Conservation (phyloP, 2,888 invertebrate species). For the Diarsia dahlii region DNA sequence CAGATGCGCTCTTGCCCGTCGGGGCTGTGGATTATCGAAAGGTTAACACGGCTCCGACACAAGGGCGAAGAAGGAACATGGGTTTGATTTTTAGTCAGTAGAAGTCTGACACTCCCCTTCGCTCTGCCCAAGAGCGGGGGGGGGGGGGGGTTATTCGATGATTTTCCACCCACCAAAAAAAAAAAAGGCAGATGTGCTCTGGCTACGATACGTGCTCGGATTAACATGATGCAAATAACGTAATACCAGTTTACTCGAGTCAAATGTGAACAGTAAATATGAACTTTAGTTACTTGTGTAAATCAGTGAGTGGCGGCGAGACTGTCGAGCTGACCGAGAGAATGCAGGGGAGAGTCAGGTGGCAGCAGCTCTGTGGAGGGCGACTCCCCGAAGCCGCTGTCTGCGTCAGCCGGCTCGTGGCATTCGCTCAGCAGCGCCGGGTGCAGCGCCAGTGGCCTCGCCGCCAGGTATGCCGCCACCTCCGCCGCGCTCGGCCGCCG, state of each 20-base stretch:
- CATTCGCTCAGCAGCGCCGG: slow-evolving; percentile 66
- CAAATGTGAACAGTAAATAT: neutral
- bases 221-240: neutral
- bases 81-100: too few species aligned
- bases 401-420: slow-evolving; percentile 64
- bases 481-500: slow-evolving; percentile 93
- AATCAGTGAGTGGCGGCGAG: slow-evolving; percentile 20
- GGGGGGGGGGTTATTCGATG: too few species aligned
- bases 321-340: slow-evolving; percentile 30
- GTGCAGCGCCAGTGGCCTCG: slow-evolving; percentile 90
- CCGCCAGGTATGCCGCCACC: slow-evolving; percentile 94
- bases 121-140: too few species aligned
- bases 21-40: too few species aligned
- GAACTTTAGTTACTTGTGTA: neutral
- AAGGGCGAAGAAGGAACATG: too few species aligned
- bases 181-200: neutral
- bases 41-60: too few species aligned
- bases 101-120: too few species aligned
- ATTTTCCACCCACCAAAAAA: too few species aligned
- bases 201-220: neutral
- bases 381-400: slow-evolving; percentile 68
- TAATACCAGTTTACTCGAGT: neutral
- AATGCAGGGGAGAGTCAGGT: slow-evolving; percentile 28
- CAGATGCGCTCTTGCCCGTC: too few species aligned
- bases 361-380: slow-evolving; percentile 57